Conservation (phyloP, 2,797 vertebrate genomes). For the Dicrostonyx torquatus region DNA sequence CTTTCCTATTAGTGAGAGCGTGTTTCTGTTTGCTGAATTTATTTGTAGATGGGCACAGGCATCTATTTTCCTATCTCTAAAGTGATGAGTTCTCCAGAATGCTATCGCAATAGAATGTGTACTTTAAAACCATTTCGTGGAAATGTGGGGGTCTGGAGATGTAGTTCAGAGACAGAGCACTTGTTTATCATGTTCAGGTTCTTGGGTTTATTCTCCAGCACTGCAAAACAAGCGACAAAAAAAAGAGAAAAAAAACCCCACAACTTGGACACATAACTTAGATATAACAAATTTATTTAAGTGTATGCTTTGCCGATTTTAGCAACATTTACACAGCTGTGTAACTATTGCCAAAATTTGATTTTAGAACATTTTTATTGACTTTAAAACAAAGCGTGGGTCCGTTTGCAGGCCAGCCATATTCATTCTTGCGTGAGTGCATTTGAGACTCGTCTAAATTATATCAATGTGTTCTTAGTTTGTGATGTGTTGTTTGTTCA, state of each 20-base stretch:
- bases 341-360: not conserved
- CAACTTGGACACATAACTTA: not conserved
- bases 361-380: not conserved
- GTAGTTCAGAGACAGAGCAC: not conserved
- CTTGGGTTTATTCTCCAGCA: not conserved
- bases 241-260: too few species aligned
- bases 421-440: not conserved
- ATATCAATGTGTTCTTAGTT: rapidly evolving
- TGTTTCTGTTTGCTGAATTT: rapidly evolving
- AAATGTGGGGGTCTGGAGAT: not conserved
- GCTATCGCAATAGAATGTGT: not conserved
- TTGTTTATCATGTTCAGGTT: not conserved
- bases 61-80: not conserved
- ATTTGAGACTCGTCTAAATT: not conserved
- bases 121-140: not conserved
- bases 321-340: not conserved
- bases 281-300: not conserved
- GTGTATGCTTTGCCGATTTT: not conserved
- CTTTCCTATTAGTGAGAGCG: not conserved
- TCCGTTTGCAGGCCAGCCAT: rapidly evolving
- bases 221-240: not conserved
- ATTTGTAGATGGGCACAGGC: not conserved
- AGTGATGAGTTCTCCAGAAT: not conserved
- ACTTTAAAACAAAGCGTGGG: not conserved
- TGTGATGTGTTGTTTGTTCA: not conserved